These are phyloP conservation scores for Octodonta nipae DNA, from an alignment of 2,888 invertebrate genomes.

Conservation along the genomic window DNA sequence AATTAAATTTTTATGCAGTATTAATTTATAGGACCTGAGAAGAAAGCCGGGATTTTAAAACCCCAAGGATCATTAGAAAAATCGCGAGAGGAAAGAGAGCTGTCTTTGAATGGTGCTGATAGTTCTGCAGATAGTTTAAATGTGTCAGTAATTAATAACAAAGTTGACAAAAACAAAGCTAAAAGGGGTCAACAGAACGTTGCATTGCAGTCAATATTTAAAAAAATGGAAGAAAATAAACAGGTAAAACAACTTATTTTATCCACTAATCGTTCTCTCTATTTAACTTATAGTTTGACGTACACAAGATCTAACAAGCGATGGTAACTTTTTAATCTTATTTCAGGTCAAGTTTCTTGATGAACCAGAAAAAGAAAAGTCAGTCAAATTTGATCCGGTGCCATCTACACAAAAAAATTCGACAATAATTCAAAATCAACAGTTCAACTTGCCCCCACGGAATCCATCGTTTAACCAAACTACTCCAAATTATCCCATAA, in stretches of 20 bases:
- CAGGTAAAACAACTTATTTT: no score
- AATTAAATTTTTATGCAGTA: slow-evolving; percentile 2
- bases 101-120: slow-evolving; percentile 23
- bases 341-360: slow-evolving; percentile 32
- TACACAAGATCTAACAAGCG: no score
- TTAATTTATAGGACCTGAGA: slow-evolving; percentile 20
- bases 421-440: slow-evolving; percentile 15
- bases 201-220: slow-evolving; percentile 63
- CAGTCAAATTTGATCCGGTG: slow-evolving; percentile 20
- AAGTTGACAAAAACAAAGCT: slow-evolving; percentile 20
- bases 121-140: slow-evolving; percentile 6
- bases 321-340: slow-evolving; percentile 4
- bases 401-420: slow-evolving; percentile 7
- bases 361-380: slow-evolving; percentile 24
- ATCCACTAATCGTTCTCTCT: no score
- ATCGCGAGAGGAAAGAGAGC: slow-evolving; percentile 47
- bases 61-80: slow-evolving; percentile 59
- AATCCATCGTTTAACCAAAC: slow-evolving; percentile 23
- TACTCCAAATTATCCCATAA: slow-evolving; percentile 10
- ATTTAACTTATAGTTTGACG: no score
- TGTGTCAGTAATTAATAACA: slow-evolving; percentile 6
- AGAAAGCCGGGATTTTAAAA: slow-evolving; percentile 49
- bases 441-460: no score
- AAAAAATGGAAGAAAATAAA: slow-evolving; percentile 55
- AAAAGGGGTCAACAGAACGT: slow-evolving; percentile 58